Conservation (phyloP, 2,113 vertebrate species). For the Sphyrna mokarran region DNA sequence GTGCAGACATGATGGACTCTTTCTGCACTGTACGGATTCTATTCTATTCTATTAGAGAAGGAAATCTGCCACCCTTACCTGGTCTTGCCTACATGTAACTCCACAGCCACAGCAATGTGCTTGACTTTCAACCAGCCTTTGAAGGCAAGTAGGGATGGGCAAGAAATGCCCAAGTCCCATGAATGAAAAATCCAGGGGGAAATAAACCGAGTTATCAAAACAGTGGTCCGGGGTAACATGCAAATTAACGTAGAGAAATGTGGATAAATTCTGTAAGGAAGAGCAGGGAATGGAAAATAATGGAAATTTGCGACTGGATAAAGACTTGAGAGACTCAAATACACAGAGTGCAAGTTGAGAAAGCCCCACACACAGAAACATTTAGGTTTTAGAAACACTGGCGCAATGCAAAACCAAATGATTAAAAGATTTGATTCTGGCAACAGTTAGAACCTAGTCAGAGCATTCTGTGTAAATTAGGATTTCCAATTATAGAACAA, state of each 20-base stretch:
- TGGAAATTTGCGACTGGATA: not conserved
- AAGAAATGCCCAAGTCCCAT: no score
- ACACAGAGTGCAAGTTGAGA: not conserved
- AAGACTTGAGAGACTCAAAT: not conserved
- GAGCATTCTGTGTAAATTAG: not conserved
- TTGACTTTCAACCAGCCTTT: no score
- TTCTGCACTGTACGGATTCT: no score
- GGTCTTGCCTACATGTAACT: no score
- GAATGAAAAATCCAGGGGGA: not conserved
- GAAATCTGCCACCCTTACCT: no score
- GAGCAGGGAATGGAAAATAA: not conserved
- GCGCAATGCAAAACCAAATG: not conserved
- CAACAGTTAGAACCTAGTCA: not conserved
- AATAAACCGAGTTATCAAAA: not conserved
- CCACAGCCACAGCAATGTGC: no score
- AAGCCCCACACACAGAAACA: not conserved
- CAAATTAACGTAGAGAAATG: not conserved
- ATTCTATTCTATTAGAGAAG: no score
- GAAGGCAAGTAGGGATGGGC: no score
- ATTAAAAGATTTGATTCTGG: not conserved
- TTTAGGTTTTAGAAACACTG: not conserved
- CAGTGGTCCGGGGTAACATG: not conserved
- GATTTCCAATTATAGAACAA: slow-evolving; percentile 1
- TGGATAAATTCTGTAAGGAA: not conserved
- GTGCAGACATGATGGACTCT: no score